These are phyloP conservation scores for Crocuta crocuta DNA, from an alignment of 2,113 vertebrate genomes.

Conservation along the genomic window DNA sequence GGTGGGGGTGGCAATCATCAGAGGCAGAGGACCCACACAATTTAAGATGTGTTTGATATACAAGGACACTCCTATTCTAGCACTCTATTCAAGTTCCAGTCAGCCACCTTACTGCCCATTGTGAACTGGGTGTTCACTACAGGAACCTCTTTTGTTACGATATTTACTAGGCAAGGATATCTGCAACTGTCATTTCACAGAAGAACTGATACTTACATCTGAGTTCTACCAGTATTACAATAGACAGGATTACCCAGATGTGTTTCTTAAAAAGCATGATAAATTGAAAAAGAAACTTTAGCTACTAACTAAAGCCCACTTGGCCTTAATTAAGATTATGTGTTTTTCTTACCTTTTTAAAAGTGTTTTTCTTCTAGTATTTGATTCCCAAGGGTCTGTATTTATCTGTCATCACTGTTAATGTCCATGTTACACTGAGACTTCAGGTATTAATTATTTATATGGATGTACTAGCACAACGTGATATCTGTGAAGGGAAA, in stretches of 20 bases:
- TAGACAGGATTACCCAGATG: neutral
- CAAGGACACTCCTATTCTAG: neutral
- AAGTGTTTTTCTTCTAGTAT: slow-evolving; percentile 78
- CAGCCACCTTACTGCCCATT: neutral
- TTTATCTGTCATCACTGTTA: slow-evolving; percentile 79
- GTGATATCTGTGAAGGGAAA: slow-evolving; percentile 86
- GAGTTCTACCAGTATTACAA: slow-evolving; percentile 42
- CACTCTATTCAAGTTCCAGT: neutral
- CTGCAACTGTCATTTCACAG: slow-evolving; percentile 11
- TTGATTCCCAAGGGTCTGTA: slow-evolving; percentile 70
- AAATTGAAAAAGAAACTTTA: slow-evolving; percentile 62
- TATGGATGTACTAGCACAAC: slow-evolving; percentile 79
- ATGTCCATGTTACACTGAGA: slow-evolving; percentile 81
- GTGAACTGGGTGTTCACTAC: neutral
- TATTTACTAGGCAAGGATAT: slow-evolving; percentile 2
- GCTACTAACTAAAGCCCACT: slow-evolving; percentile 33
- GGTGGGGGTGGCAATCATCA: neutral
- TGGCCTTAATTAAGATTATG: slow-evolving; percentile 48
- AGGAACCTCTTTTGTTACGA: neutral
- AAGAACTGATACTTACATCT: slow-evolving; percentile 61
- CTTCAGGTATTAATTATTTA: slow-evolving; percentile 80
- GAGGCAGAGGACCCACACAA: neutral
- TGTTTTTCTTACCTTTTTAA: slow-evolving; percentile 84
- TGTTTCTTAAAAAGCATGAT: slow-evolving; percentile 44
- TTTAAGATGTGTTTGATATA: neutral